Conservation (phyloP, 2,888 invertebrate species). For the Agonum fuliginosum region DNA sequence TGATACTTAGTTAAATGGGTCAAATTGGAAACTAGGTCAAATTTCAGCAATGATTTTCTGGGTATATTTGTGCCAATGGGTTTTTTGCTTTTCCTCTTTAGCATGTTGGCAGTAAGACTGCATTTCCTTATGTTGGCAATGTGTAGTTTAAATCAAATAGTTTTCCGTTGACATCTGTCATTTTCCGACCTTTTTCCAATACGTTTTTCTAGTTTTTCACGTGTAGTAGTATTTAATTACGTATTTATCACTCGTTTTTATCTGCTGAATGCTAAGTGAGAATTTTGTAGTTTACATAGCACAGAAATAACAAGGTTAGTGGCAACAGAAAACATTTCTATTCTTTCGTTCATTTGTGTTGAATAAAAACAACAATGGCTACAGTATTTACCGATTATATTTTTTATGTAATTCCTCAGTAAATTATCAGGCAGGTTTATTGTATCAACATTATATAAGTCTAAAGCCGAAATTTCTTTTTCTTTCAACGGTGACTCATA, state of each 20-base stretch:
- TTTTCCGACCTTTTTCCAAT: constrained; percentile 25
- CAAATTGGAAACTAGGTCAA: constrained; percentile 59
- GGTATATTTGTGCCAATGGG: constrained; percentile 56
- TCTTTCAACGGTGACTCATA: too few species aligned
- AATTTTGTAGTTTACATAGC: background rate
- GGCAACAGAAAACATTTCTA: background rate
- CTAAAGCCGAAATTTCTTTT: too few species aligned
- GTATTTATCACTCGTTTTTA: background rate
- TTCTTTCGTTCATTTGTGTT: background rate
- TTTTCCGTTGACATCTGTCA: constrained; percentile 58
- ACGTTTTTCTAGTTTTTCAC: background rate
- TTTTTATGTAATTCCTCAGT: background rate
- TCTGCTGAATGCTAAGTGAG: background rate
- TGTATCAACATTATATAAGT: too few species aligned
- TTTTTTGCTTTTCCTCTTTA: constrained; percentile 47
- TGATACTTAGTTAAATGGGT: constrained; percentile 54
- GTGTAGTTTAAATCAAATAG: constrained; percentile 44
- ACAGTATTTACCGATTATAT: background rate
- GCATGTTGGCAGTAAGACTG: constrained; percentile 32
- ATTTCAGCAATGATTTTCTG: constrained; percentile 60
- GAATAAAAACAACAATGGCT: constrained; percentile 1
- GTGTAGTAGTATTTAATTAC: background rate
- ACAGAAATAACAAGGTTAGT: constrained; percentile 17
- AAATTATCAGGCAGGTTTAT: background rate
- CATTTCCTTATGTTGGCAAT: constrained; percentile 44